Conservation (phyloP, 1,140 invertebrate genomes). For the Drosophila tristis region DNA sequence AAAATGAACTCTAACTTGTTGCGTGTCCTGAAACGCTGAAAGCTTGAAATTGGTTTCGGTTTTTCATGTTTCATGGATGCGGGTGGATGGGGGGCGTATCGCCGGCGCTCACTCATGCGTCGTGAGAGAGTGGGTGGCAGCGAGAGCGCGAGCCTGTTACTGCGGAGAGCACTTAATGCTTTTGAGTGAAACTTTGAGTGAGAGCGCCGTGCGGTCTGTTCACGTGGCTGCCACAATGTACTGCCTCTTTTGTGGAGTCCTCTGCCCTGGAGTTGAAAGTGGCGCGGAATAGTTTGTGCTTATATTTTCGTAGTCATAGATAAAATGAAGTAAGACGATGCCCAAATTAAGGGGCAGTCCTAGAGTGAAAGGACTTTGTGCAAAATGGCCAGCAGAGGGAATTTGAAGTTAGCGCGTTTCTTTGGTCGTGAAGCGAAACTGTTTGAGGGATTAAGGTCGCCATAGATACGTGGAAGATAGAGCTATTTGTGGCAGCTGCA, state of each 20-base stretch:
- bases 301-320: neutral
- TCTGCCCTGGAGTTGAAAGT: neutral
- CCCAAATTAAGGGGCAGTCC: neutral
- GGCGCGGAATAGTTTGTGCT: neutral
- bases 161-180: neutral
- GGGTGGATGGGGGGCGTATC: neutral
- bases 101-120: slow-evolving; percentile 29
- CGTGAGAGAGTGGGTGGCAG: slow-evolving; percentile 28
- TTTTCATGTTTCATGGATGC: neutral
- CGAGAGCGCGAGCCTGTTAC: slow-evolving; percentile 6
- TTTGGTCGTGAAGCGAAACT: too few species aligned
- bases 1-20: slow-evolving; percentile 57
- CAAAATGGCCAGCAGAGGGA: neutral
- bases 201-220: too few species aligned
- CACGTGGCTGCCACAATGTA: too few species aligned
- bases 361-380: neutral
- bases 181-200: slow-evolving; percentile 40
- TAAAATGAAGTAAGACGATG: neutral
- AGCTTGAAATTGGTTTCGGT: slow-evolving; percentile 32
- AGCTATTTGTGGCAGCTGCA: too few species aligned
- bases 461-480: too few species aligned
- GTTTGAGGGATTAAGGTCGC: too few species aligned
- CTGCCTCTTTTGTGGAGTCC: too few species aligned
- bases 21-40: slow-evolving; percentile 27
- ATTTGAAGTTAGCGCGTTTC: neutral